Evolutionary conservation across 2,797 vertebrate species (phyloP), one percentile per base, ranked within the genome.

Genomic region (Capromys pilorides): DNA sequence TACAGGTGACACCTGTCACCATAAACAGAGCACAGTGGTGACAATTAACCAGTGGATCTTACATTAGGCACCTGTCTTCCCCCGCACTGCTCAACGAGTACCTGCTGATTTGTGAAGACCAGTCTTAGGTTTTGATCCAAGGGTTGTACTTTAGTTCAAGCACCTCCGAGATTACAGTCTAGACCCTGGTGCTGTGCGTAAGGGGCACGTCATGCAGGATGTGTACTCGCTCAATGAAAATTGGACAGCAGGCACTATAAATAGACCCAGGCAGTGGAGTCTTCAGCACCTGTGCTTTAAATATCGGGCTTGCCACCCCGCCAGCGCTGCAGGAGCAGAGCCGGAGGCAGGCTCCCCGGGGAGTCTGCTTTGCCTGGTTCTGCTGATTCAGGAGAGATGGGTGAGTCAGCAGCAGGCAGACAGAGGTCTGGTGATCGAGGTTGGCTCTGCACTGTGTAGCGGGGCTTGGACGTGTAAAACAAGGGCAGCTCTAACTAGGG

Each of bases 331-430:
- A 26, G 83, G 75, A 94, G 87, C 57, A 84, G 85, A 83, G 67
- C 66, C 8, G 0, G 57, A 13, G 28, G 82, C 91, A 93, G 54
- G 81, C 31, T 95, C 89, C 94, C 94, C 12, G 16, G 62, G 45
- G 93, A 67, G 45, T 0, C 1, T 6, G 1, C 62, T 92, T 61
- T 75, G 75, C 85, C 67, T 12, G 2, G 80, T 91, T 93, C 86
- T 94, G 92, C 61, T 88, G 94, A 91, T 75, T 97, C 87, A 90
- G 96, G 91, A 96, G 31, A 62, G 90, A 62, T 0, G 13, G 21
- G 90, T 95, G 96, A 97, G 26, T 94, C 90, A 54, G 45, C 82
- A 41, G 45, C 66, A 80, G 54, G 78, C 28, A 10, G 3, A 57
- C 22, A 57, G 13, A 95, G 90, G 78, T 95, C 80, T 80, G 41